Evolutionary conservation across 2,797 vertebrate species (phyloP).

Genomic region (Selene dorsalis): DNA sequence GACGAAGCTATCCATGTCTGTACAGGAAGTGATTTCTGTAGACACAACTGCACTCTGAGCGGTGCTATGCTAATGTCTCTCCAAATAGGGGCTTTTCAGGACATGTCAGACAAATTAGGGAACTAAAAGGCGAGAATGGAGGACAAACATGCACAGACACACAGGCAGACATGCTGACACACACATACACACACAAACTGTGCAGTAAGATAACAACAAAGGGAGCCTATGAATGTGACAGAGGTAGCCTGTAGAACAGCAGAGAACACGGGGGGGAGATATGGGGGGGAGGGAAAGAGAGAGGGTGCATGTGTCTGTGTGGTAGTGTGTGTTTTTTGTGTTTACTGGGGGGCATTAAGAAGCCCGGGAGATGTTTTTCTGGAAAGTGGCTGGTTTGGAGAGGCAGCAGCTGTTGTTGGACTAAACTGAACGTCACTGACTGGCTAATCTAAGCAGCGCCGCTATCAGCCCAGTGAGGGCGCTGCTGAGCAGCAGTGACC

Average conservation of each 20-base stretch:
- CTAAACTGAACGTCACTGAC: conserved; percentile 44
- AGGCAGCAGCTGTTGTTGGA: conserved; percentile 65
- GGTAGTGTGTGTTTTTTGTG: conserved; percentile 3
- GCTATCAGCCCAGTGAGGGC: conserved; percentile 38
- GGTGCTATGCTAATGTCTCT: conserved; percentile 45
- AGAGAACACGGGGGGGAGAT: conserved; percentile 27
- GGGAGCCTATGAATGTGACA: conserved; percentile 55
- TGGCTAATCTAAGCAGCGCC: conserved; percentile 28
- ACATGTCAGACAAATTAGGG: conserved; percentile 69
- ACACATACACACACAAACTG: conserved; percentile 24
- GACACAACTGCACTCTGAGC: conserved; percentile 57
- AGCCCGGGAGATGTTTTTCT: conserved; percentile 58
- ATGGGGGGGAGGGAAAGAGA: conserved; percentile 10
- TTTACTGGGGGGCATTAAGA: conserved; percentile 29
- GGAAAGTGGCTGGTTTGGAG: conserved; percentile 57
- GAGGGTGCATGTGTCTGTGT: not conserved
- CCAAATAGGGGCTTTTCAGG: conserved; percentile 64
- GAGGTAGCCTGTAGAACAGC: conserved; percentile 60
- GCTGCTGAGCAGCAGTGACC: conserved; percentile 56
- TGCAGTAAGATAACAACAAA: conserved; percentile 58
- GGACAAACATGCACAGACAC: conserved; percentile 33
- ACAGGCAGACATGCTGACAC: conserved; percentile 37
- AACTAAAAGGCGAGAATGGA: conserved; percentile 47
- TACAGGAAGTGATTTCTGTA: conserved; percentile 53
- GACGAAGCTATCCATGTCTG: conserved; percentile 30